phyloP scores from a whole-genome alignment of 1,140 invertebrate genomes.

The Lutraria rhynchaena region DNA sequence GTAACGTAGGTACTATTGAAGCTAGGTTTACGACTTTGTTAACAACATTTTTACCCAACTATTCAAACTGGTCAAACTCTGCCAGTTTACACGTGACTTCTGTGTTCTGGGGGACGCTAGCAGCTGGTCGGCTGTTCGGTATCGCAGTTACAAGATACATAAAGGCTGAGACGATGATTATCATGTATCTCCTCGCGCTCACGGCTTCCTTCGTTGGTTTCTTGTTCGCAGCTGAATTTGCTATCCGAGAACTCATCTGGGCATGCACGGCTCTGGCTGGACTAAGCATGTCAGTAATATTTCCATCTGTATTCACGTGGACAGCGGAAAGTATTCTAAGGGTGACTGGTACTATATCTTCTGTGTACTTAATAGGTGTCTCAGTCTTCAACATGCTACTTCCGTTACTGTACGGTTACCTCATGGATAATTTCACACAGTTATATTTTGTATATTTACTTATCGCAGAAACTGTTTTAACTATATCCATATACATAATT shows the following conservation, averaged over 20 bases:
- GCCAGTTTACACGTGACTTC: conserved; percentile 52
- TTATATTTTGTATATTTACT: conserved; percentile 67
- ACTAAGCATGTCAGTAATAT: conserved; percentile 62
- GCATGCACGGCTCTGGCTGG: conserved; percentile 21
- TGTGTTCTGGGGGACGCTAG: conserved; percentile 63
- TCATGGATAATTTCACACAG: conserved; percentile 62
- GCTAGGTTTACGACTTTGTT: conserved; percentile 58
- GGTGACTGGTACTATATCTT: conserved; percentile 62
- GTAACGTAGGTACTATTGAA: conserved; percentile 60
- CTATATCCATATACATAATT: too few relatives aligned
- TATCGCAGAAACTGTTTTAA: conserved; percentile 31
- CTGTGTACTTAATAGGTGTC: conserved; percentile 61
- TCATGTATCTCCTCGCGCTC: conserved; percentile 46
- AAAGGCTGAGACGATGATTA: conserved; percentile 44
- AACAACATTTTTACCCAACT: conserved; percentile 60
- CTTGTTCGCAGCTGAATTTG: conserved; percentile 8
- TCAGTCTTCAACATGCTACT: conserved; percentile 62
- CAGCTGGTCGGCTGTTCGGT: conserved; percentile 52
- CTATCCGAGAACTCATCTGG: conserved; percentile 14
- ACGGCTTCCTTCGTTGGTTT: conserved; percentile 24
- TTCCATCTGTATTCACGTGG: conserved; percentile 64
- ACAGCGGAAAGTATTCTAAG: conserved; percentile 63
- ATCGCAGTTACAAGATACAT: conserved; percentile 54
- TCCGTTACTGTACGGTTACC: conserved; percentile 58
- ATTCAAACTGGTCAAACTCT: conserved; percentile 54